Percentiles rank a stretch among this genome's conserved stretches.
Conservation (phyloP, 2,797 vertebrate genomes). For the Acomys russatus region DNA sequence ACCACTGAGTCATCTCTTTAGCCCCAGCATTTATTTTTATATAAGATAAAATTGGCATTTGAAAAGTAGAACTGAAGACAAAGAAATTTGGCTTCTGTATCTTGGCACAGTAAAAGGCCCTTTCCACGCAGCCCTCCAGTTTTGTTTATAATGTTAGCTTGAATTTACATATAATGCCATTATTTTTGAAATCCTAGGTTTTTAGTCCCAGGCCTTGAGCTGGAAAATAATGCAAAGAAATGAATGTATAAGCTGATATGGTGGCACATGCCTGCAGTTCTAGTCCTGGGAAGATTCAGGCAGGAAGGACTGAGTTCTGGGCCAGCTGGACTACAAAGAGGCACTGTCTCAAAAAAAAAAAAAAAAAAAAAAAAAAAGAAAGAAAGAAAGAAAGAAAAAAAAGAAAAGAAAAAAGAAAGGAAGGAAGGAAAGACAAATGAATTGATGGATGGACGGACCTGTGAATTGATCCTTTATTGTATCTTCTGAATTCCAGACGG, state of each 20-base stretch:
- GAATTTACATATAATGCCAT: conserved; percentile 3
- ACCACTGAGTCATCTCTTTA: not conserved
- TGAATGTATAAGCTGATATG: not conserved
- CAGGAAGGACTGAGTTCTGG: not conserved
- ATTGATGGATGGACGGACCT: not conserved
- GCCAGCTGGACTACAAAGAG: not conserved
- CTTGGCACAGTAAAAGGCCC: not conserved
- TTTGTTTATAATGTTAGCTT: conserved; percentile 26
- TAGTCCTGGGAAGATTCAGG: not conserved
- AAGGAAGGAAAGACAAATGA: too few species aligned
- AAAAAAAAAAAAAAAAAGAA: not conserved
- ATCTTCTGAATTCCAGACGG: conserved; percentile 77
- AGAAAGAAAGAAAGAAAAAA: not conserved
- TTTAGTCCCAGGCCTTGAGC: conserved; percentile 33
- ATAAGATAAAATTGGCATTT: conserved; percentile 23
- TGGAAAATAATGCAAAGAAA: conserved; percentile 36
- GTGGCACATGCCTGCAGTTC: not conserved
- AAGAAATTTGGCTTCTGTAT: conserved; percentile 35
- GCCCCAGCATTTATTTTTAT: conserved; percentile 40
- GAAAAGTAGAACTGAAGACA: conserved; percentile 36
- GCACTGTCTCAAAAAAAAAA: not conserved
- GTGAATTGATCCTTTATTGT: conserved; percentile 24
- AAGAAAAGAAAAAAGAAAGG: not conserved
- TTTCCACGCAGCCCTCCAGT: not conserved
- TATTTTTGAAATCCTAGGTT: not conserved